Evolutionary conservation across 2,888 invertebrate species (phyloP), one percentile per base, ranked within the genome.

Genomic region (Autographa pulchrina): DNA sequence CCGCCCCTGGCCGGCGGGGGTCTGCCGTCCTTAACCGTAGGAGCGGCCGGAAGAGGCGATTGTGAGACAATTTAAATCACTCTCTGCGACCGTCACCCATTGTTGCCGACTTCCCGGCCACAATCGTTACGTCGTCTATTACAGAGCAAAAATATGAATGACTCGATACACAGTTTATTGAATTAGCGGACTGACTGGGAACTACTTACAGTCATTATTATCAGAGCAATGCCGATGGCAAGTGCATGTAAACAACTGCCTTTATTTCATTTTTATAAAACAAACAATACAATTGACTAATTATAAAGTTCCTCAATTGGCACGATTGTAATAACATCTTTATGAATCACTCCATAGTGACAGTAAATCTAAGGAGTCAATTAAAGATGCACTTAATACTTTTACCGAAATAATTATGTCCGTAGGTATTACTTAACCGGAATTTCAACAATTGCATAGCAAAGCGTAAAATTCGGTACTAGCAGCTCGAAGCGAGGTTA

Each of bases 31-130:
- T 89, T 88, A 88, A 85, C 80, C 83, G 86, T 81, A 83, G 75
- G 56, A 76, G 72, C 88, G 83, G 62, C 82, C 94, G 95, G 95
- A 95, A 94, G 87, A 88, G 77, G 78, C 88, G 92, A 94, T 93
- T 94, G 94, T 90, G 92, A 92, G 92, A 93, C 94, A 94, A 94
- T 94, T 94, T 93, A 90, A 93, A 92, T 90, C 91, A 90, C 85
- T 91, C 91, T 87, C 87, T 80, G 85, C 81, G 85, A 87, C 86
- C 87, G 89, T 89, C 89, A 86, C 79, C 86, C 88, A 89, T 92
- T 92, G 93, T 93, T 89, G 88, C 77, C 86, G 86, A 89, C 92
- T 90, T 92, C 93, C 91, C 89, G 90, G 88, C 86, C 70, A 80
- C 79, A 85, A 90, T 87, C 79, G 77, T 75, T 70, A 81, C 73